These are phyloP conservation scores for Megaleporinus macrocephalus DNA, from an alignment of 2,113 vertebrate species.

Conservation along the genomic window DNA sequence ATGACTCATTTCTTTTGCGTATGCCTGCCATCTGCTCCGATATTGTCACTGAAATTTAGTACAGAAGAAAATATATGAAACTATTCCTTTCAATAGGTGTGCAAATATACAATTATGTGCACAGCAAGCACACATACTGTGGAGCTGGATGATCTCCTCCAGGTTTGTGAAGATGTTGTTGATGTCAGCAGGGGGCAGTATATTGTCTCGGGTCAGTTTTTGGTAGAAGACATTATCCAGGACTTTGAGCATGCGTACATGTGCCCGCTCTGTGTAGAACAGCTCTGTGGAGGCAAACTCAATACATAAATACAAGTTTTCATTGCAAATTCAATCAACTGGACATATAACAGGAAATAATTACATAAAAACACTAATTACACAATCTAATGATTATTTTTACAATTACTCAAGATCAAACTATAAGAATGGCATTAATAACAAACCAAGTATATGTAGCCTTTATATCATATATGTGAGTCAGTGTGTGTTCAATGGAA, in stretches of 20 bases:
- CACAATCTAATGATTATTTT: too few relatives aligned
- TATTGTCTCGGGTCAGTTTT: slow-evolving; percentile 84
- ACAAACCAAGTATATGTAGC: too few relatives aligned
- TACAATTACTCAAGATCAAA: too few relatives aligned
- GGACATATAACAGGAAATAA: too few relatives aligned
- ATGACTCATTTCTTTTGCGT: slow-evolving; percentile 88
- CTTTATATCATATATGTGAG: too few relatives aligned
- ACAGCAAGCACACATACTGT: slow-evolving; percentile 75
- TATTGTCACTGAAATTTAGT: slow-evolving; percentile 78
- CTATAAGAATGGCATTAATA: too few relatives aligned
- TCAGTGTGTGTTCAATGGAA: too few relatives aligned
- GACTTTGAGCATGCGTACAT: slow-evolving; percentile 90
- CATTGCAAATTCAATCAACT: too few relatives aligned
- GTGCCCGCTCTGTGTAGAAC: slow-evolving; percentile 92
- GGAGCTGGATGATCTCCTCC: slow-evolving; percentile 93
- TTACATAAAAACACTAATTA: too few relatives aligned
- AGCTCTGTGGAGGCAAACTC: slow-evolving; percentile 79
- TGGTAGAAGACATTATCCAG: slow-evolving; percentile 93
- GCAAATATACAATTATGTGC: neutral
- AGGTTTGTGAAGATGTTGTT: slow-evolving; percentile 92
- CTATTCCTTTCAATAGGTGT: neutral
- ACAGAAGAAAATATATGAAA: neutral
- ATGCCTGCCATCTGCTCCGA: slow-evolving; percentile 91
- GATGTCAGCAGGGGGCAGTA: slow-evolving; percentile 86
- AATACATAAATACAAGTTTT: neutral